These are phyloP conservation scores for Brachirus orientalis DNA, from an alignment of 2,113 vertebrate genomes.

Conservation along the genomic window DNA sequence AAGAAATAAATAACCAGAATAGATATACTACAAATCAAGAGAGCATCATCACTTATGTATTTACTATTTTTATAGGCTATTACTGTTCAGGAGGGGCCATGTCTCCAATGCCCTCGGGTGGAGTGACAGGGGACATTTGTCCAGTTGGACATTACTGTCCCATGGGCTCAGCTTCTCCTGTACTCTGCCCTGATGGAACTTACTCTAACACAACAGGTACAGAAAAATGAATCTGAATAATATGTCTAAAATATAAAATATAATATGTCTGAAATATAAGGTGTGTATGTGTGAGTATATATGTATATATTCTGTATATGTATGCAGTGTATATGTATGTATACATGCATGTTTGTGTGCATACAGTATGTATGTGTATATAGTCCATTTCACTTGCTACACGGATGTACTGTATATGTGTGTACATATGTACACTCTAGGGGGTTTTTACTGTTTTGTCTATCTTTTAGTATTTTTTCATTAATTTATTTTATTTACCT, in stretches of 20 bases:
- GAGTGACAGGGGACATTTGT: constrained; percentile 80
- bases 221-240: background rate
- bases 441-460: too few species aligned
- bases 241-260: background rate
- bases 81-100: constrained; percentile 82
- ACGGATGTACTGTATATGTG: too few species aligned
- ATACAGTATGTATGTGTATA: too few species aligned
- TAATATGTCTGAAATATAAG: too few species aligned
- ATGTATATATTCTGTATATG: too few species aligned
- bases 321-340: too few species aligned
- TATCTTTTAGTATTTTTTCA: too few species aligned
- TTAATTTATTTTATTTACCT: too few species aligned
- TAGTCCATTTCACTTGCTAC: too few species aligned
- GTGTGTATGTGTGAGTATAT: too few species aligned
- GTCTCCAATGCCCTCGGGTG: constrained; percentile 79
- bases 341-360: too few species aligned
- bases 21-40: background rate
- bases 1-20: background rate
- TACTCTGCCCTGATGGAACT: constrained; percentile 79
- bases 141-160: constrained; percentile 85
- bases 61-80: constrained; percentile 80
- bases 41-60: background rate
- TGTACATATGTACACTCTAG: too few species aligned
- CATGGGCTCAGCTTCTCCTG: constrained; percentile 80
- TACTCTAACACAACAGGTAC: constrained; percentile 84